Conservation (phyloP, 2,797 vertebrate species). For the Oceanodroma leucorhoa region DNA sequence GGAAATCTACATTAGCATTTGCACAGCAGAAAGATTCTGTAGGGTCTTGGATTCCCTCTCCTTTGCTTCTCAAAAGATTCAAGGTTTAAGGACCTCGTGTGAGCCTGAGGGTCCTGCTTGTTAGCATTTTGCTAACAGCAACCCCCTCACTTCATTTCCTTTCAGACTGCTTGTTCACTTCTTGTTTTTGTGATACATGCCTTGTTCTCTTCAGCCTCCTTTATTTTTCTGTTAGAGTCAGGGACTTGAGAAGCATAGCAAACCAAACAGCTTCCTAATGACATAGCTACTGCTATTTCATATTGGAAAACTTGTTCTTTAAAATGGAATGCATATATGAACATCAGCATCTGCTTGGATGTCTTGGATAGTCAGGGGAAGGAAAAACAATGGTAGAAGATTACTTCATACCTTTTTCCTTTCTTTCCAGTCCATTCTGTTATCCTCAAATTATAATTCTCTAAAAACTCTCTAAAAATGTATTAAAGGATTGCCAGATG, state of each 20-base stretch:
- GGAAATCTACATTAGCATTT: neutral
- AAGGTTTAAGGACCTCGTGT: neutral
- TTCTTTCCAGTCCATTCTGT: neutral
- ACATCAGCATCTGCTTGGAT: neutral
- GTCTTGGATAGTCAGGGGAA: neutral
- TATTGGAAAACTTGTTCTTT: neutral
- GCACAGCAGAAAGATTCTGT: neutral
- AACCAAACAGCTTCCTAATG: neutral
- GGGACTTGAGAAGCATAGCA: neutral
- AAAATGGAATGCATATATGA: neutral
- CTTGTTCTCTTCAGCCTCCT: neutral
- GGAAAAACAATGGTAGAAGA: neutral
- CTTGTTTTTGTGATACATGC: neutral
- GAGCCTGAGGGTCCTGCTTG: neutral
- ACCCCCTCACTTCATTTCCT: neutral
- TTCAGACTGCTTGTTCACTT: neutral
- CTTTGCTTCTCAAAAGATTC: neutral
- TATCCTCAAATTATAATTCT: neutral
- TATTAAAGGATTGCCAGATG: neutral
- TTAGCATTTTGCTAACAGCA: neutral
- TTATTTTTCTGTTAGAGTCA: neutral
- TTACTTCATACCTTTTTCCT: neutral
- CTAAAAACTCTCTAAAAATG: neutral
- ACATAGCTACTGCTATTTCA: neutral
- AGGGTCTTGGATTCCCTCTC: neutral